Base-by-base conservation (phyloP, 2,797 vertebrate species). In the Nyctibius grandis region DNA sequence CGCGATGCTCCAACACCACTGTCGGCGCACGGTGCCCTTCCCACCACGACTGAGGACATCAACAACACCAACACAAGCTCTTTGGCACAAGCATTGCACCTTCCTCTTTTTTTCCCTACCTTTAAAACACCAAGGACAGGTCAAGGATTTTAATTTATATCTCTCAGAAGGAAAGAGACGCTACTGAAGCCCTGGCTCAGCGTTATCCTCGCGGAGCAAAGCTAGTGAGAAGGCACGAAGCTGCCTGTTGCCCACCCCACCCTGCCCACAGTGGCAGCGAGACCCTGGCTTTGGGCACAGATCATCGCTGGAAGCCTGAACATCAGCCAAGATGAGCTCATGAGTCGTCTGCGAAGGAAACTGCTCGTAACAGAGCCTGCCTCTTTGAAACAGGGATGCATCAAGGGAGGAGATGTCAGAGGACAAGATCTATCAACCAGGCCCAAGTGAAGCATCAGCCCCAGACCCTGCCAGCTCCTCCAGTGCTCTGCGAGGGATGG, bases 401-500 rank as follows among this genome's bases (percentile, higher is more conserved):
- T 34, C 1, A 0, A 5, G 36, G 51, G 42, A 63, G 45, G 69
- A 29, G 59, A 9, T 12, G 48, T 4, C 44, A 9, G 53, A 44
- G 69, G 13, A 21, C 19, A 11, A 3, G 18, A 56, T 11, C 72
- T 22, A 34, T 21, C n/a, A n/a, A n/a, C n/a, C 28, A 15, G 68
- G 57, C 38, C 9, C 28, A 6, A 20, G 48, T 5, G 75, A 38
- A 17, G 74, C 10, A 15, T 25, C 16, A 8, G 26, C 48, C 44
- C 9, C 38, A 23, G 73, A 11, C 23, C 33, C 77, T 48, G 53
- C 44, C 22, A 10, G 63, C n/a, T 42, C 28, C 67, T 53, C 22
- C 28, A 5, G 57, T 1, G 8, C 64, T 17, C 65, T 4, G 20
- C 0, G 0, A 63, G 69, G 44, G 50, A 6, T 1, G 4, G 26